Base-by-base conservation (phyloP, 2,888 invertebrate species). In the Brenthis hecate region DNA sequence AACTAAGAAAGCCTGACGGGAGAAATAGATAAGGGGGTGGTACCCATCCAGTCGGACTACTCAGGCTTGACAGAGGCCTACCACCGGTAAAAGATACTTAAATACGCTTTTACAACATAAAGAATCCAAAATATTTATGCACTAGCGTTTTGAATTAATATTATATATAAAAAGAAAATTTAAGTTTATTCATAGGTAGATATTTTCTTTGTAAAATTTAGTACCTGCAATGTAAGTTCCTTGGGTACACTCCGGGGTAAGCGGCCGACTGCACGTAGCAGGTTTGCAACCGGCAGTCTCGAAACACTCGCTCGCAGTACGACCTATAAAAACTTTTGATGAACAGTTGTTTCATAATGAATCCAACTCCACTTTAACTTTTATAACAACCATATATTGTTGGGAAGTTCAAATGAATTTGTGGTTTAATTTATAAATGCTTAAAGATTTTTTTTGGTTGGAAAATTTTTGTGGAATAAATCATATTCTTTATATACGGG, bases 201-300 rank as follows among this genome's bases (percentile, higher is more conserved):
- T 36, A 36, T 54, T 54, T 54, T 23, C 53, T 23, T 8, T 13
- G 16, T 14, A 60, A 32, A 13, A 43, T 43, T 43, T 43, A 43
- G 36, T 43, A 88, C 91, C 91, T 96, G 94, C 98, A 98, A 86
- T 97, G 97, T 74, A 98, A 94, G 80, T 97, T 97, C 70, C 98
- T 94, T 0, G 98, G 98, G 87, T 98, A 98, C 23, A 98, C 96
- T 54, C 98, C 98, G 16, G 98, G 98, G 87, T 97, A 98, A 8
- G 98, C 98, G 4, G 98, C 98, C 14, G 97, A 97, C 87, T 98
- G 98, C 4, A 98, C 98, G 88, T 98, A 98, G 89, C 98, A 98
- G 5, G 98, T 98, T 86, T 98, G 98, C 36, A 98, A 94, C 19
- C 97, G 94, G 81, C 97, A 97, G 83, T 98, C 98, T 63, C 96